Evolutionary conservation across 1,140 invertebrate genomes (phyloP).

Genomic region (Drosophila nasuta): DNA sequence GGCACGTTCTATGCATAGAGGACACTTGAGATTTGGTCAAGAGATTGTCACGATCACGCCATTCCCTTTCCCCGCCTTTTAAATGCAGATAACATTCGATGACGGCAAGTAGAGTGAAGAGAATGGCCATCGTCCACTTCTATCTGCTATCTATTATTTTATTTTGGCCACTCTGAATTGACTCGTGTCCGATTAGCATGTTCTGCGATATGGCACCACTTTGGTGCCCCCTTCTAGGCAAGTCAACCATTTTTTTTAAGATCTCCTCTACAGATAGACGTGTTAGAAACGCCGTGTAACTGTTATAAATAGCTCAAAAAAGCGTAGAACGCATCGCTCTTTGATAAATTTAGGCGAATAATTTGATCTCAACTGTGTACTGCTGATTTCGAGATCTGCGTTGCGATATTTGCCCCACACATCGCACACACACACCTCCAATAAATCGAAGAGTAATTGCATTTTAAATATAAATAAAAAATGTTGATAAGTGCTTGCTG

Average conservation of each 20-base stretch:
- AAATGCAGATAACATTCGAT: slow-evolving; percentile 17
- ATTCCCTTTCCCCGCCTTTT: neutral
- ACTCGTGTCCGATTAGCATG: slow-evolving; percentile 16
- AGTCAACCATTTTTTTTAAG: neutral
- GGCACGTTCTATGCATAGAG: slow-evolving; percentile 32
- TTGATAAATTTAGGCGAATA: neutral
- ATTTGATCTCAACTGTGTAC: neutral
- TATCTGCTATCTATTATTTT: slow-evolving; percentile 3
- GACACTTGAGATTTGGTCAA: slow-evolving; percentile 65
- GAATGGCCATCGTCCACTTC: too few relatives aligned
- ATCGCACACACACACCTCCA: neutral
- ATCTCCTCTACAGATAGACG: neutral
- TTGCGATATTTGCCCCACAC: neutral
- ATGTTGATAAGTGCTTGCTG: neutral
- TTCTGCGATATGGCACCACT: slow-evolving; percentile 5
- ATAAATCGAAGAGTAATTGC: slow-evolving; percentile 14
- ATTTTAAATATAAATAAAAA: slow-evolving; percentile 18
- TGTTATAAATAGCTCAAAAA: neutral
- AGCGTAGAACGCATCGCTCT: neutral
- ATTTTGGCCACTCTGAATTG: slow-evolving; percentile 6
- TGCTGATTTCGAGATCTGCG: neutral
- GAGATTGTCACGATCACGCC: slow-evolving; percentile 48
- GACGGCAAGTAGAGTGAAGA: slow-evolving; percentile 9
- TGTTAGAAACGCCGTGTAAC: neutral
- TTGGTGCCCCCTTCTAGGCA: neutral